Evolutionary conservation across 2,888 invertebrate genomes (phyloP).

Genomic region (Patella pellucida): DNA sequence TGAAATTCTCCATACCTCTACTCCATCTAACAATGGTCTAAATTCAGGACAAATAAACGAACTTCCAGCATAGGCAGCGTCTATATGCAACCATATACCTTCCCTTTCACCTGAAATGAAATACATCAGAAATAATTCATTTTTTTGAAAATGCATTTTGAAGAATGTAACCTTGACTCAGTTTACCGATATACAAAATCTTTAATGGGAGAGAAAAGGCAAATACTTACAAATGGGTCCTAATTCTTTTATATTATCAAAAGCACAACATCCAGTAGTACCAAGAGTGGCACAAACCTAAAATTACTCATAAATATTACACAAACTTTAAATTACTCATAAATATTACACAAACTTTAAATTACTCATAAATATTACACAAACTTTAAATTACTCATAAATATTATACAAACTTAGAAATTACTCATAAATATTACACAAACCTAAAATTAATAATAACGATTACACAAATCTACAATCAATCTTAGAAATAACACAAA

Average conservation of each 20-base stretch:
- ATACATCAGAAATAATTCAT: not conserved
- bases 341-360: no score
- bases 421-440: no score
- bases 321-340: no score
- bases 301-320: conserved; percentile 14
- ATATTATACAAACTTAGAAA: no score
- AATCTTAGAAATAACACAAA: no score
- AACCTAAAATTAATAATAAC: no score
- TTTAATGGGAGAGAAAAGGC: no score
- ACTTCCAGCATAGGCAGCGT: conserved; percentile 98
- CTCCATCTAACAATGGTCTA: conserved; percentile 86
- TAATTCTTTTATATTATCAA: conserved; percentile 85
- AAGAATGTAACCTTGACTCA: not conserved
- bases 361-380: no score
- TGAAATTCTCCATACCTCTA: conserved; percentile 56
- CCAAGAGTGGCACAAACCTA: conserved; percentile 96
- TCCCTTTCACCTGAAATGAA: conserved; percentile 48
- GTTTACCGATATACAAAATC: no score
- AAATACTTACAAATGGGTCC: conserved; percentile 76
- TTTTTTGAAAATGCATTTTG: not conserved
- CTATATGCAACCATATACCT: conserved; percentile 95
- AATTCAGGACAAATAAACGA: conserved; percentile 97
- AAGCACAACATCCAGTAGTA: conserved; percentile 96
- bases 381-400: no score
- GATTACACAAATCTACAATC: no score